A percentile compares a stretch with the other conserved stretches of the same genome.
Evolutionary conservation across 23 tunicate species (phyloP).

Genomic region (Botrylloides violaceus): DNA sequence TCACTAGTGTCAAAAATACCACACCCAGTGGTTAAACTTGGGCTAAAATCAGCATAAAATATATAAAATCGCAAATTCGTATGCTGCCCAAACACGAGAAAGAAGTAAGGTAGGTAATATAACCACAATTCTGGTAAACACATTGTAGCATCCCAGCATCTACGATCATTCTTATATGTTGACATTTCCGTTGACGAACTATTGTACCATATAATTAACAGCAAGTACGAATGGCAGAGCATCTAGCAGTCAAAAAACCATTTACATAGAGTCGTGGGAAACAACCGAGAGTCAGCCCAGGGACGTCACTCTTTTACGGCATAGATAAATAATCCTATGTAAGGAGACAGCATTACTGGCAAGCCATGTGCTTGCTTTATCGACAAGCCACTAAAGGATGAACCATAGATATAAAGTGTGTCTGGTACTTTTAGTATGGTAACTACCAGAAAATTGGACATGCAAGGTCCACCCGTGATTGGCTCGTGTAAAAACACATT

Average conservation of each 20-base stretch:
- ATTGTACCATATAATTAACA: constrained; percentile 10
- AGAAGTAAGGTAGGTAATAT: background rate
- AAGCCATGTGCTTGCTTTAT: too few relatives aligned
- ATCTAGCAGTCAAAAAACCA: background rate
- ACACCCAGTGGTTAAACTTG: constrained; percentile 2
- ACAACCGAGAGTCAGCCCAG: too few relatives aligned
- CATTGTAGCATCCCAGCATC: background rate
- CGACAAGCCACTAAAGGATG: too few relatives aligned
- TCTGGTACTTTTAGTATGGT: too few relatives aligned
- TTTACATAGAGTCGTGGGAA: too few relatives aligned
- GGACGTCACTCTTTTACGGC: too few relatives aligned
- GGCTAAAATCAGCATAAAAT: constrained; percentile 19
- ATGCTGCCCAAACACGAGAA: constrained; percentile 15
- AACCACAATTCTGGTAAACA: background rate
- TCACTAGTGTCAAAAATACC: constrained; percentile 21
- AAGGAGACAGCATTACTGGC: too few relatives aligned
- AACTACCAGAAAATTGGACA: too few relatives aligned
- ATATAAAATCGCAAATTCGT: constrained; percentile 25
- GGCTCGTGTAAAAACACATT: too few relatives aligned
- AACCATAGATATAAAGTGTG: too few relatives aligned
- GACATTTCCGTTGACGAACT: constrained; percentile 8
- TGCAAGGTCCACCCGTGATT: too few relatives aligned
- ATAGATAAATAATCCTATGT: too few relatives aligned
- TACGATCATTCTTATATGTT: constrained; percentile 8
- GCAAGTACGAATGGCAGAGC: background rate